A percentile compares a stretch with the other conserved stretches of the same genome.
phyloP scores from a whole-genome alignment of 2,113 vertebrate genomes.

The Petrocephalus microphthalmus region DNA sequence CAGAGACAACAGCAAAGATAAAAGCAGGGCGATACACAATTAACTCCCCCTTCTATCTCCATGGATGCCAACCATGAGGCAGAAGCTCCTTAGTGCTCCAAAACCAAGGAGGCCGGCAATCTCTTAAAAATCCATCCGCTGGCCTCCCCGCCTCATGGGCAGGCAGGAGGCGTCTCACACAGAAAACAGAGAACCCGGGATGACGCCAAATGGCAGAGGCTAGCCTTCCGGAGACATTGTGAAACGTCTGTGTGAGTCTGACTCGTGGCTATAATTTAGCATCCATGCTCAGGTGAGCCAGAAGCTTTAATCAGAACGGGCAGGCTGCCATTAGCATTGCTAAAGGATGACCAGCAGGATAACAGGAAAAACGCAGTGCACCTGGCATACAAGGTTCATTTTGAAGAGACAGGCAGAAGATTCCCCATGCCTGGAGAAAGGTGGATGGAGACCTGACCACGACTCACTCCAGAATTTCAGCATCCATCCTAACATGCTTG shows the following conservation, averaged over 20 bases:
- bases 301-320: neutral
- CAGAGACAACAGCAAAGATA: neutral
- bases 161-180: neutral
- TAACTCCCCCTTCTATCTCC: neutral
- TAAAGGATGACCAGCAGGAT: neutral
- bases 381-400: neutral
- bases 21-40: neutral
- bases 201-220: neutral
- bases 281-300: neutral
- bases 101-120: neutral
- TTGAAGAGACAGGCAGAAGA: neutral
- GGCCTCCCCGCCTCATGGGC: neutral
- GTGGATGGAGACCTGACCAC: neutral
- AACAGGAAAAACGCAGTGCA: neutral
- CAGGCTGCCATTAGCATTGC: neutral
- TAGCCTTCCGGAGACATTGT: neutral
- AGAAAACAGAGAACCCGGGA: neutral
- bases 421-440: neutral
- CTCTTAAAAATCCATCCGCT: neutral
- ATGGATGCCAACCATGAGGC: neutral
- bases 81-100: neutral
- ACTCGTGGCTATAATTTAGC: neutral
- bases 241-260: neutral
- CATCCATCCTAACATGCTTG: neutral
- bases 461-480: neutral